phyloP scores from a whole-genome alignment of 2,113 vertebrate species.

The Argyrosomus japonicus region DNA sequence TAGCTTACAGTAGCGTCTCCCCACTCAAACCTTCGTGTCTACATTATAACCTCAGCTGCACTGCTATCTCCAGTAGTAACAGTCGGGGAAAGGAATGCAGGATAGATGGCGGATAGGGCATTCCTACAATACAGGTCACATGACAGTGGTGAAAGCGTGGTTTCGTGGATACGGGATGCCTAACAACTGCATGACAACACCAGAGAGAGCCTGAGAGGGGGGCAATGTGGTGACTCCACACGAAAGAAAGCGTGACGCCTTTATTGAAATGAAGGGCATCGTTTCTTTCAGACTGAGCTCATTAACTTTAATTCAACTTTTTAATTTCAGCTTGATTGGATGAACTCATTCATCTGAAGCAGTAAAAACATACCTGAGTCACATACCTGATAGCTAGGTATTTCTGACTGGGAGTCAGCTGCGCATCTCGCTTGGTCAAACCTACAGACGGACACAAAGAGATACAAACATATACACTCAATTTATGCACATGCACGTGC shows the following conservation, averaged over 20 bases:
- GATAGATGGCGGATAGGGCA: conserved; percentile 28
- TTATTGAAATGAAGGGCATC: conserved; percentile 9
- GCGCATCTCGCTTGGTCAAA: conserved; percentile 90
- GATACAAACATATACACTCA: neutral
- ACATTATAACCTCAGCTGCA: conserved; percentile 10
- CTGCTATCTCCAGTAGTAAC: neutral
- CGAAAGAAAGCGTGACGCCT: neutral
- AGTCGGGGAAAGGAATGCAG: neutral
- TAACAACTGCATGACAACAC: conserved; percentile 26
- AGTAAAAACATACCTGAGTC: conserved; percentile 84
- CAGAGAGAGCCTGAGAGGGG: conserved; percentile 14
- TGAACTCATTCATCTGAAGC: conserved; percentile 48
- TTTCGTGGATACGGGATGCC: conserved; percentile 69
- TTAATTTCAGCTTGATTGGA: conserved; percentile 10
- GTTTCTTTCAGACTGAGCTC: conserved; percentile 1
- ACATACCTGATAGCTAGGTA: conserved; percentile 96
- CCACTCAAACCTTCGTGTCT: neutral
- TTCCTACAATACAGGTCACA: conserved; percentile 49
- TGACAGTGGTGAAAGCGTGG: conserved; percentile 43
- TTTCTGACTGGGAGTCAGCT: conserved; percentile 91
- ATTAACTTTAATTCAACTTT: neutral
- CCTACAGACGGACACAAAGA: conserved; percentile 80
- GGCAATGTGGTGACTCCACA: conserved; percentile 14
- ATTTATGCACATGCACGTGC: neutral
- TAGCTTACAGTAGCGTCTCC: neutral